Evolutionary conservation across 1,140 invertebrate species (phyloP).

Genomic region (Orius insidiosus): DNA sequence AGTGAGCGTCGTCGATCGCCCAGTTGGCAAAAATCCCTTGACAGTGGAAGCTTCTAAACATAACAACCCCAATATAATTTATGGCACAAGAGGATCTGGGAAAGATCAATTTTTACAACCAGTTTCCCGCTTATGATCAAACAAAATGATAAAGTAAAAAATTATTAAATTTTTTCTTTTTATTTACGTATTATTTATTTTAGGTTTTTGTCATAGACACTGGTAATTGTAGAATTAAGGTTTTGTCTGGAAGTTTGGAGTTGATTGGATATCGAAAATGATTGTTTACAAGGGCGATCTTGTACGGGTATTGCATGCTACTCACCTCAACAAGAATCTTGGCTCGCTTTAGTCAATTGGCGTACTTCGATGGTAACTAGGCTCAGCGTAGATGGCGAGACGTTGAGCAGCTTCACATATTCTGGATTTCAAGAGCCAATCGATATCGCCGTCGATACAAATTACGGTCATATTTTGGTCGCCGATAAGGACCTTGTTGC

Average conservation of each 20-base stretch:
- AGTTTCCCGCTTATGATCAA: slow-evolving; percentile 49
- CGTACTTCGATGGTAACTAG: slow-evolving; percentile 52
- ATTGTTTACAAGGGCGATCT: slow-evolving; percentile 60
- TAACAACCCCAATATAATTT: slow-evolving; percentile 57
- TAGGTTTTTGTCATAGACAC: slow-evolving; percentile 68
- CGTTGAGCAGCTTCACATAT: slow-evolving; percentile 38
- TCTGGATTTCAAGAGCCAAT: slow-evolving; percentile 59
- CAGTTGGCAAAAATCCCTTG: slow-evolving; percentile 67
- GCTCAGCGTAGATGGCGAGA: slow-evolving; percentile 38
- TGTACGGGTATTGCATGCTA: slow-evolving; percentile 48
- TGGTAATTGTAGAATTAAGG: slow-evolving; percentile 79
- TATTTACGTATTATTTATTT: too few relatives aligned
- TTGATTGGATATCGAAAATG: slow-evolving; percentile 59
- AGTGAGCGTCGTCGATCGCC: slow-evolving; percentile 67
- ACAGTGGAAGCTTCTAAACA: slow-evolving; percentile 51
- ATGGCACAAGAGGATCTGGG: slow-evolving; percentile 51
- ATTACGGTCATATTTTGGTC: slow-evolving; percentile 62
- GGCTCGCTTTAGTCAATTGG: slow-evolving; percentile 79
- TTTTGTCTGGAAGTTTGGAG: slow-evolving; percentile 49
- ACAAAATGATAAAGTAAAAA: slow-evolving; percentile 32
- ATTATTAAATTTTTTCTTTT: slow-evolving; percentile 1
- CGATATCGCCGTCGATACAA: slow-evolving; percentile 58
- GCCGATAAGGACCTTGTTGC: slow-evolving; percentile 68
- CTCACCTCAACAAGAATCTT: slow-evolving; percentile 13
- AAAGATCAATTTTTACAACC: slow-evolving; percentile 72